Conservation (phyloP, 2,888 invertebrate species). For the Drosophila kuntzei region DNA sequence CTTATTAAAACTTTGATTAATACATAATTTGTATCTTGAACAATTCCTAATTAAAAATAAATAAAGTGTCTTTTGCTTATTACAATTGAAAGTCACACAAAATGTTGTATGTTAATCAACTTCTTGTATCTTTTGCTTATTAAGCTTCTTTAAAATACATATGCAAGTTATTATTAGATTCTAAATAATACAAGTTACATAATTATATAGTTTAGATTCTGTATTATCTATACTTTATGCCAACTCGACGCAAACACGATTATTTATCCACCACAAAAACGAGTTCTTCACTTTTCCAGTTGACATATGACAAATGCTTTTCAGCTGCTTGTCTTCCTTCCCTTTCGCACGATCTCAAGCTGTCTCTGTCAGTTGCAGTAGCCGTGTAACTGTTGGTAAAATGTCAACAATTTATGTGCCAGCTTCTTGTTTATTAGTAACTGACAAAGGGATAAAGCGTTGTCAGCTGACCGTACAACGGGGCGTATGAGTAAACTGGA, state of each 20-base stretch:
- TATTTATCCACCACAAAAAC: constrained; percentile 11
- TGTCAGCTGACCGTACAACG: constrained; percentile 36
- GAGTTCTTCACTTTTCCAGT: constrained; percentile 20
- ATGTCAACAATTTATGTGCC: constrained; percentile 62
- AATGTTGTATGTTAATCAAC: neutral
- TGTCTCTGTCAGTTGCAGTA: constrained; percentile 29
- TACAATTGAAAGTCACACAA: neutral
- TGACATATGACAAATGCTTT: constrained; percentile 53
- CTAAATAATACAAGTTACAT: too few species aligned
- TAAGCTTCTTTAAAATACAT: too few species aligned
- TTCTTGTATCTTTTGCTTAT: neutral
- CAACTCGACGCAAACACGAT: neutral
- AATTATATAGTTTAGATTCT: neutral
- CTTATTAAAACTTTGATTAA: neutral
- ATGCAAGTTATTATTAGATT: too few species aligned
- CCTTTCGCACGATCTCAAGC: too few species aligned
- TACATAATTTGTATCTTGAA: too few species aligned
- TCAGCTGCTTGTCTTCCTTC: neutral
- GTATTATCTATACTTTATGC: neutral
- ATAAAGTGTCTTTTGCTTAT: neutral
- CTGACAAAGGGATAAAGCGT: constrained; percentile 56
- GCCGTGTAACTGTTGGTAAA: constrained; percentile 48
- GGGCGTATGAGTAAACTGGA: constrained; percentile 56
- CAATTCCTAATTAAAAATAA: neutral
- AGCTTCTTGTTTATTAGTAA: constrained; percentile 60